Base-by-base conservation (phyloP, 2,888 invertebrate genomes). In the Ceraclea dissimilis region DNA sequence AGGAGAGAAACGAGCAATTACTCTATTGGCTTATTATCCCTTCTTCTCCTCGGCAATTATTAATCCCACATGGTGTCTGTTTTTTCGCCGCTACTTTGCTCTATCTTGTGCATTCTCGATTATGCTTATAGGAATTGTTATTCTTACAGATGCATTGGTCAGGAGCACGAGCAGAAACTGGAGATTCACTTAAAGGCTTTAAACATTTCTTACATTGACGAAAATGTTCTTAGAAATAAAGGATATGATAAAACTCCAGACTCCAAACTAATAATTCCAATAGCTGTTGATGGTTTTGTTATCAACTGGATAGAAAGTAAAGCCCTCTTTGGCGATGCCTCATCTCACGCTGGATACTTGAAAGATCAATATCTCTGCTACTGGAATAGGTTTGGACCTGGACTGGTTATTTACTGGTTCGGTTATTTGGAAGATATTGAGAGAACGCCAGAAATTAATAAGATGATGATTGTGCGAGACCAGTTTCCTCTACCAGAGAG, bases 241-340 rank as follows among this genome's bases (percentile, higher is more conserved):
- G 95, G 95, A 1, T 96, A 90, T 71, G 95, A 96, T 70, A 96
- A 95, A 74, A 96, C 96, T 1, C 96, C 96, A 0, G 96, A 96
- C 70, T 83, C 93, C 48, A 93, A 93, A 72, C 76, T 96, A 52
- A 90, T 92, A 69, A 81, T 94, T 19, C 95, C 95, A 0, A 86
- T 94, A 61, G 87, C 90, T 26, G 82, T 92, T 20, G 86, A 91
- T 70, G 91, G 90, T 1, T 83, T 84, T 65, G 83, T 95, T 21
- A 81, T 96, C 0, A 91, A 94, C 70, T 96, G 96, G 96, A 91
- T 96, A 59, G 96, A 96, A 72, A 94, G 95, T 65, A 96, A 96
- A 75, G 96, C 95, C 0, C 80, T 90, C n/a, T 96, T 96, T 78
- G 95, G 91, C 2, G 91, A 92, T 73, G 79, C 83, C 62, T 84